Conservation (phyloP, 1,140 invertebrate species). For the Formica selysi region DNA sequence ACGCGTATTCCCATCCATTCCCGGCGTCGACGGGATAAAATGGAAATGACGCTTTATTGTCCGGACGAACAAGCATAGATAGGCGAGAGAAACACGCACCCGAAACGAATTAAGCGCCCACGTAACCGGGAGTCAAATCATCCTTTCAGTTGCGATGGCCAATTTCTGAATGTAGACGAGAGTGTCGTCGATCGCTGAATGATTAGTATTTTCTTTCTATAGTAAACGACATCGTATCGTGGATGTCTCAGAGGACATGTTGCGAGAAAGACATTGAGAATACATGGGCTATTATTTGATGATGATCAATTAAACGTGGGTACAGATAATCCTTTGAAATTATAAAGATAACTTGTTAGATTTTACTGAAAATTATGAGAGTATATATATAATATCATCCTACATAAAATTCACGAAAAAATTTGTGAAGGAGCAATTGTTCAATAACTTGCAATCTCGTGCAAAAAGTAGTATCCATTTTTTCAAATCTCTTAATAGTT, state of each 20-base stretch:
- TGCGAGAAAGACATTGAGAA: background rate
- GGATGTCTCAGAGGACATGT: background rate
- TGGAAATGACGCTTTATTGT: constrained; percentile 73
- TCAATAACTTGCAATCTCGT: background rate
- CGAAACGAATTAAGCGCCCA: constrained; percentile 50
- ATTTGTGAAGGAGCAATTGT: background rate
- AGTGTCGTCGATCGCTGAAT: constrained; percentile 3
- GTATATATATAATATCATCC: background rate
- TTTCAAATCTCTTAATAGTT: background rate
- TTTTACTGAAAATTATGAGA: background rate
- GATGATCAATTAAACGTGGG: constrained; percentile 29
- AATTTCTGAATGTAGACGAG: constrained; percentile 22
- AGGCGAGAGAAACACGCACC: constrained; percentile 28
- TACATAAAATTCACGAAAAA: background rate
- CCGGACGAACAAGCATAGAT: background rate
- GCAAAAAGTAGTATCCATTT: background rate
- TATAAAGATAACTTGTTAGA: background rate
- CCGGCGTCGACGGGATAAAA: constrained; percentile 63
- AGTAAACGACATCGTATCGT: background rate
- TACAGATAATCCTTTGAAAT: constrained; percentile 5
- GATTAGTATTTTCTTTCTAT: constrained; percentile 28
- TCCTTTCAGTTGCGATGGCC: constrained; percentile 14
- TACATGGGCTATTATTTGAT: background rate
- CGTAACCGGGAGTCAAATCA: constrained; percentile 21
- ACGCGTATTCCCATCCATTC: constrained; percentile 34